phyloP scores from a whole-genome alignment of 2,113 vertebrate species.

The Ciconia maguari region DNA sequence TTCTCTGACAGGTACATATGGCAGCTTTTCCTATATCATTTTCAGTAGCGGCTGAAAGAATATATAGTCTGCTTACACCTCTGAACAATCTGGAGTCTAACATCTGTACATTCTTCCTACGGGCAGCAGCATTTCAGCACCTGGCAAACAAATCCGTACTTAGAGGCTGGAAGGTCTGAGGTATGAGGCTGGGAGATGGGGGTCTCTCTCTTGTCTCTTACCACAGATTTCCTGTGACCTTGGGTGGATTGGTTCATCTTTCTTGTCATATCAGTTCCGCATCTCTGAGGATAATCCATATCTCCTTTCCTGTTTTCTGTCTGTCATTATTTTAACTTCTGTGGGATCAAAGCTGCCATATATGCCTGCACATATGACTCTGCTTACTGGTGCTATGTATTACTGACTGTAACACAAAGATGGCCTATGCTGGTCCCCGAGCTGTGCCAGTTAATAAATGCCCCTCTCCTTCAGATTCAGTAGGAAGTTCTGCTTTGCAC shows the following conservation, averaged over 20 bases:
- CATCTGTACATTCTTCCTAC: neutral
- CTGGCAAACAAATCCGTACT: neutral
- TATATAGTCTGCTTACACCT: neutral
- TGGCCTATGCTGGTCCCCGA: neutral
- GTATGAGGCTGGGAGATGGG: neutral
- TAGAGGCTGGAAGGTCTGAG: neutral
- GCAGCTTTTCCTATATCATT: neutral
- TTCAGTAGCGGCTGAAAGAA: neutral
- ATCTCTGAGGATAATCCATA: neutral
- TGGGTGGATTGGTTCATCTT: neutral
- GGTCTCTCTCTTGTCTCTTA: neutral
- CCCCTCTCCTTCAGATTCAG: neutral
- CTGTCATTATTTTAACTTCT: neutral
- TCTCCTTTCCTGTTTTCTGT: constrained; percentile 7
- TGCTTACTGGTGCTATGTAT: too few species aligned
- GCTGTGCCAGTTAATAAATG: neutral
- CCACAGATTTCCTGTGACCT: constrained; percentile 5
- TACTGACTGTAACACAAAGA: neutral
- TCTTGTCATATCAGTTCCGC: neutral
- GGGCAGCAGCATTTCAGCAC: neutral
- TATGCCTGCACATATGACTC: neutral
- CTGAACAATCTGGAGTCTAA: neutral
- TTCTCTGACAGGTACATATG: neutral
- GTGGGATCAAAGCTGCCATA: neutral
- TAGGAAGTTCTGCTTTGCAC: constrained; percentile 44